A percentile compares a stretch with the other conserved stretches of the same genome.
These are phyloP conservation scores for Prunella himalayana DNA, from an alignment of 2,113 vertebrate species.

Conservation along the genomic window DNA sequence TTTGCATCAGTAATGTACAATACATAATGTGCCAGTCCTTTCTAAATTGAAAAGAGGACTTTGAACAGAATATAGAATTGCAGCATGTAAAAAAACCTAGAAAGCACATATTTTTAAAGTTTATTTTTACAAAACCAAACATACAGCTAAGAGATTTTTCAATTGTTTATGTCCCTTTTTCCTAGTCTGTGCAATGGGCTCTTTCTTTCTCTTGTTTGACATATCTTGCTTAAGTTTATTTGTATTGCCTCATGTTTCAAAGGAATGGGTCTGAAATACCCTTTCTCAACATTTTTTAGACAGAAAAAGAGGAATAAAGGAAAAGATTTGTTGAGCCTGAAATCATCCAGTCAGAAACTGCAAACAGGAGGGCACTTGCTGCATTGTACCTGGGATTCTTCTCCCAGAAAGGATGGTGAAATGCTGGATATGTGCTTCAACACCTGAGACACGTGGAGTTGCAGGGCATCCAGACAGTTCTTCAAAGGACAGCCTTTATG, in stretches of 20 bases:
- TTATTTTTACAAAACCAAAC: neutral
- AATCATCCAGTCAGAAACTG: neutral
- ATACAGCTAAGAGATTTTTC: neutral
- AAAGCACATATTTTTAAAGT: neutral
- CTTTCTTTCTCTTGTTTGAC: neutral
- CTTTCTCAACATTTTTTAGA: neutral
- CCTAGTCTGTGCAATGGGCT: neutral
- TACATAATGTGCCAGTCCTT: neutral
- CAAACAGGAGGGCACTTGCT: neutral
- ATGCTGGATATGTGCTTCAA: neutral
- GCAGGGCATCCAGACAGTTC: neutral
- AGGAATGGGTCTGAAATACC: neutral
- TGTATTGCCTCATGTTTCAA: neutral
- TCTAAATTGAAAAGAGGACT: neutral
- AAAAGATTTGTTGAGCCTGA: neutral
- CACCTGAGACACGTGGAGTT: rapidly evolving
- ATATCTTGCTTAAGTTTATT: neutral
- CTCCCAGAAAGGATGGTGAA: neutral
- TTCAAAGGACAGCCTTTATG: neutral
- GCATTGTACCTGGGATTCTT: neutral
- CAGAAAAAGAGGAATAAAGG: neutral
- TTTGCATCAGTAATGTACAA: neutral
- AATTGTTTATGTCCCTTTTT: neutral
- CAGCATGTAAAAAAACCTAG: neutral
- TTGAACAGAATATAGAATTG: neutral